A percentile compares a stretch with the other conserved stretches of the same genome.
Conservation (phyloP, 1,140 invertebrate genomes). For the Helicoverpa armigera region DNA sequence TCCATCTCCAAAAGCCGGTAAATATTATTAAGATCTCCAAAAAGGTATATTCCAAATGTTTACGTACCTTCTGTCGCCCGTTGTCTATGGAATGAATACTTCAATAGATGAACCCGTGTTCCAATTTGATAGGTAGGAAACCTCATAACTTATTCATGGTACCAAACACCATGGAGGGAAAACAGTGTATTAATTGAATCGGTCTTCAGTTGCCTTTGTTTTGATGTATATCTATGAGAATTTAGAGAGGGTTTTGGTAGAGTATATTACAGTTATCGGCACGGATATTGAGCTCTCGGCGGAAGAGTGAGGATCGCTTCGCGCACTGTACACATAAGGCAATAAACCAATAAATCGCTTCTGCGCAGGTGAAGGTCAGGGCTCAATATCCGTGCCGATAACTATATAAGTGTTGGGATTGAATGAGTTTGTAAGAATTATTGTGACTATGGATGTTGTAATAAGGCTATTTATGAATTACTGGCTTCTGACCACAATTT, state of each 20-base stretch:
- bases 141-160: slow-evolving; percentile 45
- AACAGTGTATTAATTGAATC: slow-evolving; percentile 41
- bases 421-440: too few relatives aligned
- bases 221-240: background rate
- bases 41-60: slow-evolving; percentile 1
- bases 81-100: slow-evolving; percentile 12
- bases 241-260: too few relatives aligned
- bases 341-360: too few relatives aligned
- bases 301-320: too few relatives aligned
- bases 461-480: too few relatives aligned
- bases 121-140: slow-evolving; percentile 38
- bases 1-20: background rate
- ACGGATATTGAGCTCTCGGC: too few relatives aligned
- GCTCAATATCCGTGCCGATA: too few relatives aligned
- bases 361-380: too few relatives aligned
- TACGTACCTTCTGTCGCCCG: background rate
- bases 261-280: too few relatives aligned
- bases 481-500: too few relatives aligned
- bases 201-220: background rate
- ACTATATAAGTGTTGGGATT: background rate
- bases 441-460: too few relatives aligned
- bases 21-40: background rate
- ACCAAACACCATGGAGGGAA: slow-evolving; percentile 12
- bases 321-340: too few relatives aligned
- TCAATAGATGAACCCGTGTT: slow-evolving; percentile 18